phyloP scores from a whole-genome alignment of 2,888 invertebrate species.

The Penaeus monodon region DNA sequence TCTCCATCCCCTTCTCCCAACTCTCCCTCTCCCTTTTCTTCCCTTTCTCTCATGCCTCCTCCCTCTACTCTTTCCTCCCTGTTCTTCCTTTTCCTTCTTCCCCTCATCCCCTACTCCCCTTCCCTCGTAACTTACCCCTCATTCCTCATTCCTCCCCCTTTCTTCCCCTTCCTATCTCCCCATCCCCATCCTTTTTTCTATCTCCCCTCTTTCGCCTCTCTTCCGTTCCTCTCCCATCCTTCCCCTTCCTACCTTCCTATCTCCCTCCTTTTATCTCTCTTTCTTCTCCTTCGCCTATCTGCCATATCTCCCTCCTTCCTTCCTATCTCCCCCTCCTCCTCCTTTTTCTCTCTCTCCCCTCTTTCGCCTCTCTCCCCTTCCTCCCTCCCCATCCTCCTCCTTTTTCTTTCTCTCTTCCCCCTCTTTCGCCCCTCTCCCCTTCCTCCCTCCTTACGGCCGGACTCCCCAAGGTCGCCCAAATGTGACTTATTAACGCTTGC shows the following conservation, averaged over 20 bases:
- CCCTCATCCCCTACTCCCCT: background rate
- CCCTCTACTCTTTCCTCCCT: background rate
- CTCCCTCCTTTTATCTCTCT: too few relatives aligned
- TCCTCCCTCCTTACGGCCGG: background rate
- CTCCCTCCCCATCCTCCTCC: background rate
- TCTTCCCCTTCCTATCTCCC: background rate
- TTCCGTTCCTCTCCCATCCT: background rate
- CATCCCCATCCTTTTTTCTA: background rate
- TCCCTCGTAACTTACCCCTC: background rate
- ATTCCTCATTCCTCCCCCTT: background rate
- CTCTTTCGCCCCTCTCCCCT: background rate
- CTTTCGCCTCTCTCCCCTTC: background rate
- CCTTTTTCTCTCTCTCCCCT: background rate
- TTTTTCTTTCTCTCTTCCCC: background rate
- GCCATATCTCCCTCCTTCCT: background rate
- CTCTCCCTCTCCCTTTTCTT: background rate
- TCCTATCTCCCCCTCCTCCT: background rate
- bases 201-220: background rate
- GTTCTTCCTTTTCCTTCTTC: background rate
- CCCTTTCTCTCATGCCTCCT: too few relatives aligned
- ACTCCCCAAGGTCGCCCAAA: background rate
- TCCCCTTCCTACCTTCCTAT: rapidly evolving
- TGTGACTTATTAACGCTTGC: background rate
- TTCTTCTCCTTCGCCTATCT: too few relatives aligned
- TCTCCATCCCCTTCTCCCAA: too few relatives aligned